A percentile compares a stretch with the other conserved stretches of the same genome.
These are phyloP conservation scores for Dicrostonyx torquatus DNA, from an alignment of 2,797 vertebrate genomes.

Conservation along the genomic window DNA sequence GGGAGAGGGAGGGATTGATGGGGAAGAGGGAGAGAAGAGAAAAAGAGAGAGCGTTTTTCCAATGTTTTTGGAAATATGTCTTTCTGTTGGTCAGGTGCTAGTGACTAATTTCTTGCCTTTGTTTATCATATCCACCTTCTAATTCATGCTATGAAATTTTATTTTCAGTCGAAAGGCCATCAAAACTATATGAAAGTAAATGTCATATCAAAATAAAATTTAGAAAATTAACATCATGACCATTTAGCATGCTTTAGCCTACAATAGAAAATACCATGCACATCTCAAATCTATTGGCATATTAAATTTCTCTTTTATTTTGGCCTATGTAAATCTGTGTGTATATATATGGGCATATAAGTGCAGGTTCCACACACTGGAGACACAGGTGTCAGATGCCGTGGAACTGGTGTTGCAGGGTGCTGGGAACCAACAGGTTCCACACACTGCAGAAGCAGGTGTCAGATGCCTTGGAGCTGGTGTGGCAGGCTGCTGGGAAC, in stretches of 20 bases:
- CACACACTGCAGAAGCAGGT: neutral
- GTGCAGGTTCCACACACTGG: neutral
- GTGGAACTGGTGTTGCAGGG: neutral
- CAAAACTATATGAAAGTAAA: neutral
- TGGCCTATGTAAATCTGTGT: neutral
- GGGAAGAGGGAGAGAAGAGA: neutral
- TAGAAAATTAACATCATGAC: neutral
- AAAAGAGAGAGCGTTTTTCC: neutral
- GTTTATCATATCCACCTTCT: neutral
- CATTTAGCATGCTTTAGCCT: neutral
- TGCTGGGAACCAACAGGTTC: neutral
- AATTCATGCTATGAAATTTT: neutral
- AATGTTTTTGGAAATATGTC: neutral
- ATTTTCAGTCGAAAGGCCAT: neutral
- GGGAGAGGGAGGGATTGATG: too few relatives aligned
- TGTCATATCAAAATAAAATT: neutral
- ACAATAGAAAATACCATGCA: neutral
- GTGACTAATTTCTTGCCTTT: neutral
- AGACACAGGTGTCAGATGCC: neutral
- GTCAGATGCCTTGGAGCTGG: neutral
- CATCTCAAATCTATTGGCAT: neutral
- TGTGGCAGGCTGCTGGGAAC: neutral
- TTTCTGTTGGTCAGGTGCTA: neutral
- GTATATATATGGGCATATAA: neutral
- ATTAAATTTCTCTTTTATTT: neutral